phyloP scores from a whole-genome alignment of 2,113 vertebrate species.

The Lophotis ruficrista region DNA sequence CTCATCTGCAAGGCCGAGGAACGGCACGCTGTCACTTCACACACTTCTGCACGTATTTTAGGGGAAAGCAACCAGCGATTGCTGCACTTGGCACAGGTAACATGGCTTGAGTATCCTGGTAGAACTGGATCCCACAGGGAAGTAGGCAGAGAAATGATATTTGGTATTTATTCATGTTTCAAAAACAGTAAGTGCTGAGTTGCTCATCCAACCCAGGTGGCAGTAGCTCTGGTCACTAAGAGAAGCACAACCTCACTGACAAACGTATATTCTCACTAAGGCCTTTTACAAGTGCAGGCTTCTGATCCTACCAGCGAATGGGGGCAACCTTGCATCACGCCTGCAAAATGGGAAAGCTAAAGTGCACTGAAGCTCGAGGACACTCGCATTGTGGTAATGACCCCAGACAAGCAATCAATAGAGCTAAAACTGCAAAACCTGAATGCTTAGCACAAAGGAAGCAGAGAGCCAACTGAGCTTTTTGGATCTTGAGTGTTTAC shows the following conservation, averaged over 20 bases:
- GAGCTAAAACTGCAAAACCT: not conserved
- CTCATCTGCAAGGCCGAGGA: not conserved
- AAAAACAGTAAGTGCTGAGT: not conserved
- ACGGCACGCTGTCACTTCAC: not conserved
- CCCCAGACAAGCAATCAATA: not conserved
- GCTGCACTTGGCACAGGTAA: not conserved
- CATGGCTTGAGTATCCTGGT: not conserved
- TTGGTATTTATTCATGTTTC: not conserved
- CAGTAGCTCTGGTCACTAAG: not conserved
- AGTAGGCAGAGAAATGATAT: not conserved
- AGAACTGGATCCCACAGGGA: not conserved
- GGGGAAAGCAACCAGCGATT: fast-evolving
- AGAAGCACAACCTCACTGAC: not conserved
- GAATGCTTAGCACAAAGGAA: not conserved
- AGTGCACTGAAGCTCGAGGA: not conserved
- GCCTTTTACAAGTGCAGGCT: too few relatives aligned
- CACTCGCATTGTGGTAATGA: not conserved
- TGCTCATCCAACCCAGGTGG: not conserved
- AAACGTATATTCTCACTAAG: not conserved
- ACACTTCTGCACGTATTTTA: not conserved
- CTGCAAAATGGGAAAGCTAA: not conserved
- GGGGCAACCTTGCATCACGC: not conserved
- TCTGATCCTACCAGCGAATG: not conserved
- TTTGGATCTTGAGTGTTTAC: not conserved
- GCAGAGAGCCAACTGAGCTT: not conserved